phyloP scores from a whole-genome alignment of 2,797 vertebrate genomes.

The Sylvia borin region DNA sequence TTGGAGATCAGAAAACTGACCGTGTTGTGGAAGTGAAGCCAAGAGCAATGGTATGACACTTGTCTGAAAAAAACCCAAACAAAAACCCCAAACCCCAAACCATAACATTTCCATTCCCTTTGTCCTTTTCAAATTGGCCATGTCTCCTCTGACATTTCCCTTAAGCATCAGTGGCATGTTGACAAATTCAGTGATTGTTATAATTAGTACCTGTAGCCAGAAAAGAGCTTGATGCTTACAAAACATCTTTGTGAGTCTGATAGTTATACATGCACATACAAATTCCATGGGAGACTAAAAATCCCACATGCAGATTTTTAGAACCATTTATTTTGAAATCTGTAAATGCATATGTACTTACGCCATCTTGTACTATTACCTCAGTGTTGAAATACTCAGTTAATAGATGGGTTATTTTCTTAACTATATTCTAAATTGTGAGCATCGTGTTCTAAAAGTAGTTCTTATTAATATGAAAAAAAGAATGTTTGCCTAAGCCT shows the following conservation, averaged over 20 bases:
- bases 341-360: neutral
- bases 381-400: neutral
- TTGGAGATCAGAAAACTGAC: neutral
- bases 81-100: neutral
- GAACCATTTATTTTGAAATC: neutral
- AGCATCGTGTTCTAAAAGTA: neutral
- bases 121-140: slow-evolving; percentile 6
- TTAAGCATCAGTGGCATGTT: neutral
- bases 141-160: neutral
- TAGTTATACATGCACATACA: neutral
- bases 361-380: neutral
- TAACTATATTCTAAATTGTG: neutral
- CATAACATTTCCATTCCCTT: neutral
- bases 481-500: neutral
- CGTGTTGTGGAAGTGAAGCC: neutral
- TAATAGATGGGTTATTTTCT: neutral
- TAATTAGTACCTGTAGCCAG: neutral
- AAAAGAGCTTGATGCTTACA: neutral
- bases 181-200: neutral
- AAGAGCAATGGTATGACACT: neutral
- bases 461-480: neutral
- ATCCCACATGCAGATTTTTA: neutral
- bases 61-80: neutral
- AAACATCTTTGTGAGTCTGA: neutral
- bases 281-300: neutral